These are phyloP conservation scores for Callimorpha dominula DNA, from an alignment of 2,888 invertebrate species.

Conservation along the genomic window DNA sequence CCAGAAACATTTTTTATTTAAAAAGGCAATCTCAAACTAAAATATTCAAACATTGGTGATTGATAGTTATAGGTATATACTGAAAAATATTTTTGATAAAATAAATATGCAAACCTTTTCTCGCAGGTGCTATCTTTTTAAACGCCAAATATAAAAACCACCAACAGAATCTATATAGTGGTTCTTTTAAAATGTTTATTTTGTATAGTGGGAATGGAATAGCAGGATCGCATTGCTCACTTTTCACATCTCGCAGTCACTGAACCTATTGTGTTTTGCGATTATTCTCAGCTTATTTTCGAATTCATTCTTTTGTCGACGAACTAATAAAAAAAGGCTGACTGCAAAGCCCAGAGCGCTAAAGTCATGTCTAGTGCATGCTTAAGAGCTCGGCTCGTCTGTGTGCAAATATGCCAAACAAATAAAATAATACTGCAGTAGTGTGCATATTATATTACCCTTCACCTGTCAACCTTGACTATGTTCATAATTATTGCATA, in stretches of 20 bases:
- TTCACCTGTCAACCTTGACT: slow-evolving; percentile 4
- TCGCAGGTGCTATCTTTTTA: slow-evolving; percentile 4
- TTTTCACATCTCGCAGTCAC: slow-evolving; percentile 28
- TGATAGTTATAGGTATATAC: background rate
- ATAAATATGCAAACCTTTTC: background rate
- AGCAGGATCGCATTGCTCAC: slow-evolving; percentile 32
- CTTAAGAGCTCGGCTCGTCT: slow-evolving; percentile 8
- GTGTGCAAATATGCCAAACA: background rate
- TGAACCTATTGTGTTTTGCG: slow-evolving; percentile 28
- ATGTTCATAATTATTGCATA: background rate
- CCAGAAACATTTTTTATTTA: background rate
- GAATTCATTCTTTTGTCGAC: slow-evolving; percentile 24
- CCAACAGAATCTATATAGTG: background rate
- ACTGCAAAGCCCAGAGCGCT: slow-evolving; percentile 26
- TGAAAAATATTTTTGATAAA: slow-evolving; percentile 3
- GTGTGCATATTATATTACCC: slow-evolving; percentile 5
- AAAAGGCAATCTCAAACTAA: background rate
- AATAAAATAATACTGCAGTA: slow-evolving; percentile 2
- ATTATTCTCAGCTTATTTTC: slow-evolving; percentile 20
- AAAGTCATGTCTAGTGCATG: slow-evolving; percentile 22
- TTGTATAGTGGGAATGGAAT: slow-evolving; percentile 31
- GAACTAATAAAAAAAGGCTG: slow-evolving; percentile 30
- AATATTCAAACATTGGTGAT: background rate
- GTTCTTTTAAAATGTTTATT: slow-evolving; percentile 37
- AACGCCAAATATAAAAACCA: background rate